Conservation (phyloP, 2,113 vertebrate species). For the Chaenogobius annularis region DNA sequence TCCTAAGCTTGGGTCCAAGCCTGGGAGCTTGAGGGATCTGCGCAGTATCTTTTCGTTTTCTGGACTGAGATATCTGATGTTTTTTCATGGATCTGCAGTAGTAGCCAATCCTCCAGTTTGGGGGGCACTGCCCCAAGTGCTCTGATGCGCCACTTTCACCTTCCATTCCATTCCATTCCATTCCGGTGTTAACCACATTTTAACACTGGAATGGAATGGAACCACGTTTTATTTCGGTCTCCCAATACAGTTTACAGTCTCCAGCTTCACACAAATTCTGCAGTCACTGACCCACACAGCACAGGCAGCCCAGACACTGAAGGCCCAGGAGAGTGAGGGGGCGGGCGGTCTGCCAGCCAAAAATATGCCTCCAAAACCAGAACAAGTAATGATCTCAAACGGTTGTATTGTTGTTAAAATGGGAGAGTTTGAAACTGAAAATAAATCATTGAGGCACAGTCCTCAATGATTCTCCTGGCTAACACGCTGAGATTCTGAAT, state of each 20-base stretch:
- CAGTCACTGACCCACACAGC: constrained; percentile 62
- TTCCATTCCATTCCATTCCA: too few relatives aligned
- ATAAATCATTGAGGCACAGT: not conserved
- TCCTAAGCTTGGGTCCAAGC: too few relatives aligned
- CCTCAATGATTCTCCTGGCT: too few relatives aligned
- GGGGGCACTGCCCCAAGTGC: too few relatives aligned
- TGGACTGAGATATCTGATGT: too few relatives aligned
- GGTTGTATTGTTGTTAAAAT: constrained; percentile 4
- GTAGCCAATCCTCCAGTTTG: too few relatives aligned
- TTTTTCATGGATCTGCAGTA: too few relatives aligned
- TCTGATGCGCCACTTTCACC: too few relatives aligned
- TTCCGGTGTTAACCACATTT: too few relatives aligned
- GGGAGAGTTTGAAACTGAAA: constrained; percentile 3
- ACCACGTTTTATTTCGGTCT: not conserved
- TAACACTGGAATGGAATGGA: too few relatives aligned
- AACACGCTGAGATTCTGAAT: not conserved
- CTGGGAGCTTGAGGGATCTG: too few relatives aligned
- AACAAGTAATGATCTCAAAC: constrained; percentile 7
- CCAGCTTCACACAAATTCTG: constrained; percentile 50
- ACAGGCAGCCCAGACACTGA: constrained; percentile 55
- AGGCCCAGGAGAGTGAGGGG: constrained; percentile 44
- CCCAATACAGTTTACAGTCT: constrained; percentile 32
- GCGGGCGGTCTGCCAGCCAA: constrained; percentile 51
- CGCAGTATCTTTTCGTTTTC: too few relatives aligned
- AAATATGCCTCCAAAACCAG: constrained; percentile 37